A percentile compares a stretch with the other conserved stretches of the same genome.
phyloP scores from a whole-genome alignment of 2,888 invertebrate species.

The Drosophila kokeensis region DNA sequence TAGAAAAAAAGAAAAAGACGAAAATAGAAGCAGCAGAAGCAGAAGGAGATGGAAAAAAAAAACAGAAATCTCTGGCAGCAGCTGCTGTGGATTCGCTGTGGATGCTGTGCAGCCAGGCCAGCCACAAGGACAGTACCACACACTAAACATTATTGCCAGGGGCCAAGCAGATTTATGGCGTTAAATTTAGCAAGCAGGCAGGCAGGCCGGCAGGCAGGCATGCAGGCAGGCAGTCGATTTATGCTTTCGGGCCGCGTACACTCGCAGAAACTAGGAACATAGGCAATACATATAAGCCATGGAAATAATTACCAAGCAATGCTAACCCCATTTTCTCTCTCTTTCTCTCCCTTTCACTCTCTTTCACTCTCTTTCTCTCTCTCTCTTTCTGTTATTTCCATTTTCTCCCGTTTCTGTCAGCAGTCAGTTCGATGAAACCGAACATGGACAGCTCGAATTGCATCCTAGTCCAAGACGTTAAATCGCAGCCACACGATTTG shows the following conservation, averaged over 20 bases:
- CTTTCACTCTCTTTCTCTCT: constrained; percentile 24
- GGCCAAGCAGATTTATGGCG: constrained; percentile 70
- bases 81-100: constrained; percentile 43
- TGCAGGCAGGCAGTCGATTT: constrained; percentile 36
- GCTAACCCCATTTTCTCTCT: constrained; percentile 24
- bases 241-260: constrained; percentile 32
- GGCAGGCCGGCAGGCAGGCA: constrained; percentile 5
- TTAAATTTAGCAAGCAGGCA: constrained; percentile 48
- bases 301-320: background rate
- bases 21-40: background rate
- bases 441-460: constrained; percentile 95
- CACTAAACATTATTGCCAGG: constrained; percentile 72
- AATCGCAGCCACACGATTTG: constrained; percentile 93
- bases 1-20: constrained; percentile 34
- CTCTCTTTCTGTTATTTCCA: constrained; percentile 59
- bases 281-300: background rate
- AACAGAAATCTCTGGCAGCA: constrained; percentile 7
- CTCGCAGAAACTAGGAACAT: background rate
- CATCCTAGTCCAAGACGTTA: constrained; percentile 92
- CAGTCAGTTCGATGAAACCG: constrained; percentile 95
- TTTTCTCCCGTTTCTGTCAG: constrained; percentile 87
- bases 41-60: background rate
- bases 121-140: constrained; percentile 58
- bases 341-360: constrained; percentile 39
- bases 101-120: constrained; percentile 26